Evolutionary conservation across 2,113 vertebrate genomes (phyloP).

Genomic region (Eidolon helvum): DNA sequence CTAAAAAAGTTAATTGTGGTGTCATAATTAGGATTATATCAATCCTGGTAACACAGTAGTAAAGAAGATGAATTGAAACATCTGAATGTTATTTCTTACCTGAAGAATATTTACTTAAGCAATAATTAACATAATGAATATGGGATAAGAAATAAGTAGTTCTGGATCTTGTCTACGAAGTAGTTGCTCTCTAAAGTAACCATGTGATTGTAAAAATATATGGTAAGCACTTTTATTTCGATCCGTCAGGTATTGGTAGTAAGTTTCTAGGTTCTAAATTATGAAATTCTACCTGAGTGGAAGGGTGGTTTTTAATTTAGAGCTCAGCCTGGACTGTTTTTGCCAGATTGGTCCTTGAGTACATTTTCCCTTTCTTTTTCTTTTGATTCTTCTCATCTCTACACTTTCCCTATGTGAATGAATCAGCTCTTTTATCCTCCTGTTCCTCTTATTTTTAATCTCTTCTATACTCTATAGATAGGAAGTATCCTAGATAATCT

Average conservation of each 20-base stretch:
- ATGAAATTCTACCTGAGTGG: not conserved
- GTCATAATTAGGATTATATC: slow-evolving; percentile 53
- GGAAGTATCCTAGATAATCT: not conserved
- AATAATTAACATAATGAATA: not conserved
- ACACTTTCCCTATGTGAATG: not conserved
- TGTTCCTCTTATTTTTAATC: not conserved
- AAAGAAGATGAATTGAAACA: slow-evolving; percentile 40
- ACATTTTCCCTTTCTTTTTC: not conserved
- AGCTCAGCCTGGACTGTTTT: not conserved
- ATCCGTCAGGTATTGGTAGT: not conserved
- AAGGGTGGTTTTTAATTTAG: slow-evolving; percentile 17
- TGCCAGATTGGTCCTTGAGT: not conserved
- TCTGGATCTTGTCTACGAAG: slow-evolving; percentile 18
- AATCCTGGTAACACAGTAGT: not conserved
- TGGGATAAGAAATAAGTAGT: slow-evolving; percentile 30
- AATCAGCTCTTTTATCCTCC: not conserved
- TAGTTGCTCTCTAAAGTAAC: not conserved
- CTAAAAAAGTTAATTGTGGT: slow-evolving; percentile 53
- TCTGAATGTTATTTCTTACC: slow-evolving; percentile 16
- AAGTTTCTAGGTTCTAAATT: slow-evolving; percentile 38
- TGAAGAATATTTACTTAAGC: slow-evolving; percentile 36
- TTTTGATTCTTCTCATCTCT: not conserved
- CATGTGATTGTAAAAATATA: slow-evolving; percentile 43
- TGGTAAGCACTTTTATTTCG: slow-evolving; percentile 30
- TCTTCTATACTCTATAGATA: not conserved